Evolutionary conservation across 1,140 invertebrate genomes (phyloP).

Genomic region (Yoshiicerus persimilis): DNA sequence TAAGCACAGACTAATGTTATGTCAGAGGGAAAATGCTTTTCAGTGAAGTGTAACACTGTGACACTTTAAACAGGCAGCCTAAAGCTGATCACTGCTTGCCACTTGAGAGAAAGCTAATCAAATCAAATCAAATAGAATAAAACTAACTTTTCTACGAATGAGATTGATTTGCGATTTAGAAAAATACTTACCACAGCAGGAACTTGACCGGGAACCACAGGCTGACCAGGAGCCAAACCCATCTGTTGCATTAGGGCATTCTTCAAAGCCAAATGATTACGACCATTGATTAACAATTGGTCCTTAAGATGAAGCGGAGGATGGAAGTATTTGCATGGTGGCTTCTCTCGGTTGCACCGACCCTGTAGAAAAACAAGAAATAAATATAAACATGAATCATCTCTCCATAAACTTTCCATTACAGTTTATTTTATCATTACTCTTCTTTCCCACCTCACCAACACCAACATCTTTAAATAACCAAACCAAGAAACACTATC

Average conservation of each 20-base stretch:
- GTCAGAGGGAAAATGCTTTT: background rate
- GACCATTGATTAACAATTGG: constrained; percentile 98
- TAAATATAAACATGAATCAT: background rate
- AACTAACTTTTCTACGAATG: background rate
- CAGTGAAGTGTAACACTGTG: background rate
- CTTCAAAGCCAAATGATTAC: constrained; percentile 97
- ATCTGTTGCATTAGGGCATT: constrained; percentile 95
- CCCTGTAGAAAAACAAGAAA: constrained; percentile 71
- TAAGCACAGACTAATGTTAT: background rate
- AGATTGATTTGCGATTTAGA: background rate
- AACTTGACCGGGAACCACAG: constrained; percentile 84
- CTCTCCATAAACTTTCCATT: background rate
- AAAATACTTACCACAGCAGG: constrained; percentile 76
- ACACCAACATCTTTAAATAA: background rate
- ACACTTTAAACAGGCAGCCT: background rate
- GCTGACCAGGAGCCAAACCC: constrained; percentile 78
- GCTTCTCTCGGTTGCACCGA: constrained; percentile 99
- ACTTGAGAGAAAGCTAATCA: background rate
- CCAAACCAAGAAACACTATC: background rate
- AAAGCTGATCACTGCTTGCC: background rate
- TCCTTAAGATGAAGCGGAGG: constrained; percentile 99
- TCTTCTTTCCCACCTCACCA: background rate
- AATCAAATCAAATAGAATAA: background rate
- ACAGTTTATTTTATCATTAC: constrained; percentile 1
- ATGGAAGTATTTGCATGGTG: constrained; percentile 99